phyloP scores from a whole-genome alignment of 2,888 invertebrate genomes.

The Eurytoma adleriae region DNA sequence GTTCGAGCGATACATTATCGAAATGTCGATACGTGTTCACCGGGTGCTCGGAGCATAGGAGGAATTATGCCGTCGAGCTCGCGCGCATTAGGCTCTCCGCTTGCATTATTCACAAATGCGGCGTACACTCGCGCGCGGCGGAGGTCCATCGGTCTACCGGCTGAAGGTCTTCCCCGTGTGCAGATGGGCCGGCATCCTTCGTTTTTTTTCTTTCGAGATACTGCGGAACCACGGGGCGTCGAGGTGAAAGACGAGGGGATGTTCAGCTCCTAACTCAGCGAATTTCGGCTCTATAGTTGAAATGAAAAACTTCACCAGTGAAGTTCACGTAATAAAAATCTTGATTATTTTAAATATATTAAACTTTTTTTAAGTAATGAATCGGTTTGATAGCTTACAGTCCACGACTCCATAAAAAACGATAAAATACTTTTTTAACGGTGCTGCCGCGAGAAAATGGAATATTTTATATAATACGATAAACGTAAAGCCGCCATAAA shows the following conservation, averaged over 20 bases:
- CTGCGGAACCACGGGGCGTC: constrained; percentile 16
- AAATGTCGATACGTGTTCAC: not conserved
- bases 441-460: too few relatives aligned
- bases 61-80: constrained; percentile 6
- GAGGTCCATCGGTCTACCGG: constrained; percentile 2
- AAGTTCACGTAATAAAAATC: too few relatives aligned
- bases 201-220: constrained; percentile 29
- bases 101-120: constrained; percentile 45
- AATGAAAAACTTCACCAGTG: too few relatives aligned
- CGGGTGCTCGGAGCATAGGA: not conserved
- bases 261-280: not conserved
- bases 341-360: too few relatives aligned
- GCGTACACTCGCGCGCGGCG: not conserved
- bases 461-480: too few relatives aligned
- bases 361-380: too few relatives aligned
- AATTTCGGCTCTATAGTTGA: not conserved
- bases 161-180: constrained; percentile 19
- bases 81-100: not conserved
- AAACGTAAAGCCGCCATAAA: too few relatives aligned
- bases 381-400: too few relatives aligned
- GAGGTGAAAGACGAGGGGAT: constrained; percentile 1
- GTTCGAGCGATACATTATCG: constrained; percentile 29
- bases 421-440: too few relatives aligned
- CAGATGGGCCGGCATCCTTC: constrained; percentile 34
- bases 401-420: too few relatives aligned